phyloP scores from a whole-genome alignment of 1,140 invertebrate genomes.

The Protaetia brevitarsis region DNA sequence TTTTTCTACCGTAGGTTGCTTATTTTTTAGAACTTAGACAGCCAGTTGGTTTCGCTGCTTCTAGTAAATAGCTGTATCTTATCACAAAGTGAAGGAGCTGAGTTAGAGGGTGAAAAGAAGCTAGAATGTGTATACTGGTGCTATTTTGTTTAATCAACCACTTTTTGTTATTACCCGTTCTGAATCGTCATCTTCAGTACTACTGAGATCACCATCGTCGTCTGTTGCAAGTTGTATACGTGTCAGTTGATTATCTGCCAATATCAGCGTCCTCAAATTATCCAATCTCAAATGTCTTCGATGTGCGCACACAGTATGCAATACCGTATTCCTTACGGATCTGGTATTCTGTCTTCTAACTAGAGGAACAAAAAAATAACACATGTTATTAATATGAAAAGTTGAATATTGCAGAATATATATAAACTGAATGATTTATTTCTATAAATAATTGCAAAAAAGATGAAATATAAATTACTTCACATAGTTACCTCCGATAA shows the following conservation, averaged over 20 bases:
- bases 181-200: constrained; percentile 56
- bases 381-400: constrained; percentile 20
- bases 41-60: too few relatives aligned
- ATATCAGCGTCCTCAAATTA: constrained; percentile 73
- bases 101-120: too few relatives aligned
- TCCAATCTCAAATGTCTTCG: constrained; percentile 78
- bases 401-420: background rate
- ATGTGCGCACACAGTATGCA: constrained; percentile 78
- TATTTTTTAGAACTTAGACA: too few relatives aligned
- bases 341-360: constrained; percentile 50
- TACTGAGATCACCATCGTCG: constrained; percentile 56
- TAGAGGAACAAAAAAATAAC: constrained; percentile 28
- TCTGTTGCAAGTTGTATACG: constrained; percentile 76
- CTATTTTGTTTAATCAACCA: too few relatives aligned
- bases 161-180: constrained; percentile 61
- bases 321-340: constrained; percentile 67
- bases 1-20: too few relatives aligned
- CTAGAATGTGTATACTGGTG: too few relatives aligned
- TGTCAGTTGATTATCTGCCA: constrained; percentile 81
- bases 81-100: too few relatives aligned
- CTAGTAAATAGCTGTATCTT: too few relatives aligned
- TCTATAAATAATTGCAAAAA: background rate
- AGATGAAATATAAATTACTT: too few relatives aligned
- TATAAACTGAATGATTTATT: background rate
- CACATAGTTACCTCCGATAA: constrained; percentile 50